Base-by-base conservation (phyloP, 2,113 vertebrate species). In the Mystacornis crossleyi region DNA sequence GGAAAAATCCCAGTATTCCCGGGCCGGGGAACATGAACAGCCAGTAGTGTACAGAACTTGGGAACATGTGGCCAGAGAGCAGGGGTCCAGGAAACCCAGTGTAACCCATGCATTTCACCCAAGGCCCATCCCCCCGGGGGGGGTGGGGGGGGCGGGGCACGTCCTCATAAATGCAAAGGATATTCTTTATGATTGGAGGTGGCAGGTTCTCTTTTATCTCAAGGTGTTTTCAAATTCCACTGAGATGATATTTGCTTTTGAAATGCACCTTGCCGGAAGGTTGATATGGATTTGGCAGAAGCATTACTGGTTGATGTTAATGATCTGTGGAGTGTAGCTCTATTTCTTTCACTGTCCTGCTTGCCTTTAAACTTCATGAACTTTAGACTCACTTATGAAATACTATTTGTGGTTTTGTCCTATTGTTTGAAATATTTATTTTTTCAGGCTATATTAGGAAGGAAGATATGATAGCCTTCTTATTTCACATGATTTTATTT, bases 361-460 rank as follows among this genome's bases (percentile, higher is more conserved):
- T 80, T 70, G 29, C 23, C 42, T 92, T 93, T 60, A 69, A 72
- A 14, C 13, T 61, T 81, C 6, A 75, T 64, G 21, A 75, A 48
- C 21, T 54, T 78, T 42, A 75, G 86, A 69, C 7, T 90, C 38
- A 28, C 0, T 84, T 18, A 50, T 26, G 6, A 25, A 34, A 86
- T 58, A 26, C 31, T 60, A 20, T 33, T 83, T 0, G 0, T 53
- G 12, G 0, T 3, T 50, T 91, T 90, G 14, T 48, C n/a, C 53
- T 31, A 25, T 29, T 48, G 34, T 34, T 77, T 62, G 14, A 72
- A 54, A 17, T 51, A 64, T 4, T 61, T 80, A 6, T 61, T 92
- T 82, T 80, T 25, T 19, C 9, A 65, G 18, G 4, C 24, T 54
- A 5, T 47, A 25, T 74, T 70, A 84, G 33, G 34, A 70, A 36